phyloP scores from a whole-genome alignment of 1,140 invertebrate species.

The Scylla paramamosain region DNA sequence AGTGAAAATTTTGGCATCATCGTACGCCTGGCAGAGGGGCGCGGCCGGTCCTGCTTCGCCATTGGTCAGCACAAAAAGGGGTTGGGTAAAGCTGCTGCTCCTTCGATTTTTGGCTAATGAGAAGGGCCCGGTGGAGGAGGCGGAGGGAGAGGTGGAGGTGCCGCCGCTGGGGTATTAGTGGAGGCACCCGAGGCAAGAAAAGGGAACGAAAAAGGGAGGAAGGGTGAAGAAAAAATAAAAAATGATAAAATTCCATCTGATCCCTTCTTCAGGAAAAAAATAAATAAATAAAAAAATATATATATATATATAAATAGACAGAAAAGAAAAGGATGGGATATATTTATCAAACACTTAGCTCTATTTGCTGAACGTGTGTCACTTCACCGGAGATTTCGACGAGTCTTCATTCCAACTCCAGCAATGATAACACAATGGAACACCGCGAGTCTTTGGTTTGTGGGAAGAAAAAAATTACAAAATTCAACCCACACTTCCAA shows the following conservation, averaged over 20 bases:
- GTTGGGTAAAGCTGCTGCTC: conserved; percentile 33
- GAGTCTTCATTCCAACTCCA: too few relatives aligned
- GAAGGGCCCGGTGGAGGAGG: neutral
- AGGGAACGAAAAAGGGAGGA: neutral
- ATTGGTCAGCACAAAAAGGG: conserved; percentile 67
- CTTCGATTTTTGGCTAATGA: conserved; percentile 52
- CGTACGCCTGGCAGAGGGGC: conserved; percentile 23
- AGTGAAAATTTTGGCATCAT: neutral
- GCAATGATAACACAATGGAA: too few relatives aligned
- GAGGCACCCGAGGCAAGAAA: too few relatives aligned
- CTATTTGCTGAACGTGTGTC: too few relatives aligned
- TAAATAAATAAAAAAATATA: neutral
- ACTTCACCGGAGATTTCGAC: too few relatives aligned
- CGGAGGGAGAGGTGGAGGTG: neutral
- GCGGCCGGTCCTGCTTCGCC: neutral
- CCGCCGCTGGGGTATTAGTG: neutral
- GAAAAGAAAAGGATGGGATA: too few relatives aligned
- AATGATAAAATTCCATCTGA: neutral
- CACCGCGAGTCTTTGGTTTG: too few relatives aligned
- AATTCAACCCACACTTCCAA: too few relatives aligned
- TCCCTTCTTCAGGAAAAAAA: neutral
- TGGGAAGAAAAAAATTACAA: too few relatives aligned
- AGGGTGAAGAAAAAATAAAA: neutral
- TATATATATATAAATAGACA: too few relatives aligned
- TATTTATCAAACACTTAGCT: too few relatives aligned